phyloP scores from a whole-genome alignment of 2,797 vertebrate species.

The Crax fasciolata region DNA sequence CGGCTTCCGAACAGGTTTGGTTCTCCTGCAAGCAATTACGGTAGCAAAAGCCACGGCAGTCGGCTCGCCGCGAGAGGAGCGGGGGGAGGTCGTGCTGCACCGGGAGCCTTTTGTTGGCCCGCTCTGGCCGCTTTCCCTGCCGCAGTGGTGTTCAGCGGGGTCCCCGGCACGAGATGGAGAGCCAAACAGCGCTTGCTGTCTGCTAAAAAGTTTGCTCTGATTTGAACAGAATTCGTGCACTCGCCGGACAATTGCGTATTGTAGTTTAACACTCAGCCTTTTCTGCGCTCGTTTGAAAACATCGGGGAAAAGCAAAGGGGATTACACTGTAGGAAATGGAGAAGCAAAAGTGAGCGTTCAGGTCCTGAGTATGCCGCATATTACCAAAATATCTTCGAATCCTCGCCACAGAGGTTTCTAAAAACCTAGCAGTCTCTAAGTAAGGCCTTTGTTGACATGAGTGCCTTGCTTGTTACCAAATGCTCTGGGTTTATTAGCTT shows the following conservation, averaged over 20 bases:
- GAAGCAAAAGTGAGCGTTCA: conserved; percentile 32
- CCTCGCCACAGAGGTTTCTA: conserved; percentile 63
- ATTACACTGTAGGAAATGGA: conserved; percentile 71
- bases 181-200: conserved; percentile 53
- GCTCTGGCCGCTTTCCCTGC: conserved; percentile 37
- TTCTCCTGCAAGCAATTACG: conserved; percentile 56
- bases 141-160: conserved; percentile 30
- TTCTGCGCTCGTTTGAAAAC: conserved; percentile 76
- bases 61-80: neutral
- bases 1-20: conserved; percentile 13
- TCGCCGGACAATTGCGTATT: conserved; percentile 58
- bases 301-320: conserved; percentile 49
- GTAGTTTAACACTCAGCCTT: conserved; percentile 69
- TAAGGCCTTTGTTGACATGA: conserved; percentile 79
- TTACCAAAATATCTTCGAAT: conserved; percentile 66
- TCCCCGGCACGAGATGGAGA: conserved; percentile 21
- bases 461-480: conserved; percentile 63
- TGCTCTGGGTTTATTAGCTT: conserved; percentile 52
- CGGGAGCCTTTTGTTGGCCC: conserved; percentile 63
- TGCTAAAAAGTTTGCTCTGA: conserved; percentile 66
- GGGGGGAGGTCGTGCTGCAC: conserved; percentile 63
- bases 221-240: conserved; percentile 74
- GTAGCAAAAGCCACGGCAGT: conserved; percentile 44
- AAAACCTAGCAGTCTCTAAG: conserved; percentile 49
- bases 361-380: neutral